phyloP scores from a whole-genome alignment of 2,113 vertebrate species.

The Pyxicephalus adspersus region DNA sequence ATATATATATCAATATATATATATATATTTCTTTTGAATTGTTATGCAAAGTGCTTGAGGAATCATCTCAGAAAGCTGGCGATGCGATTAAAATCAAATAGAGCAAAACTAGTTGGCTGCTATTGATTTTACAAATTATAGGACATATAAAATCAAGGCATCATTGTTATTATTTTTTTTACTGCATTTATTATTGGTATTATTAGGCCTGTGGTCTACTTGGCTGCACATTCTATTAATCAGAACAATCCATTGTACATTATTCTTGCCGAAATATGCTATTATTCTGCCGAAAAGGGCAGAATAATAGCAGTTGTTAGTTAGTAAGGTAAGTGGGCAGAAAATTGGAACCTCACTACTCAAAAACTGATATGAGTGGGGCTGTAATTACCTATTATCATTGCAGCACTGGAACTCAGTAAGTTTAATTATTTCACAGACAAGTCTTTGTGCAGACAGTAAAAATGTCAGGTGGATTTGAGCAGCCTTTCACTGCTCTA shows the following conservation, averaged over 20 bases:
- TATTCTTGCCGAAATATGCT: not conserved
- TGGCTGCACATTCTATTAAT: conserved; percentile 19
- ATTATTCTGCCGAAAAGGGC: too few species aligned
- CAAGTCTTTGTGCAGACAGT: too few species aligned
- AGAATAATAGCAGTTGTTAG: conserved; percentile 10
- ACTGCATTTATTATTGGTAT: conserved; percentile 15
- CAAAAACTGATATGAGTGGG: not conserved
- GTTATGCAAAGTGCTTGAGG: conserved; percentile 18
- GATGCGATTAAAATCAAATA: conserved; percentile 19
- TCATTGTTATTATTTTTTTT: conserved; percentile 30
- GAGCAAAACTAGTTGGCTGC: conserved; percentile 7
- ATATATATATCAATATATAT: too few species aligned
- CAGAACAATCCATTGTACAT: conserved; percentile 1
- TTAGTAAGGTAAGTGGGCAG: conserved; percentile 1
- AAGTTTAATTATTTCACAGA: not conserved
- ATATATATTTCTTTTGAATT: conserved; percentile 5
- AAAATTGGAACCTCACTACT: not conserved
- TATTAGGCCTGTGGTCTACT: conserved; percentile 14
- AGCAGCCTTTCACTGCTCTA: too few species aligned
- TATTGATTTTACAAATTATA: conserved; percentile 36
- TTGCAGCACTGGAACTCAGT: not conserved
- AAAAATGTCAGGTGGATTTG: too few species aligned
- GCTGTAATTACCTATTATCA: not conserved
- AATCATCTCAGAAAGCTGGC: not conserved
- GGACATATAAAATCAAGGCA: conserved; percentile 24